phyloP scores from a whole-genome alignment of 1,140 invertebrate genomes.

The Hirudo medicinalis region DNA sequence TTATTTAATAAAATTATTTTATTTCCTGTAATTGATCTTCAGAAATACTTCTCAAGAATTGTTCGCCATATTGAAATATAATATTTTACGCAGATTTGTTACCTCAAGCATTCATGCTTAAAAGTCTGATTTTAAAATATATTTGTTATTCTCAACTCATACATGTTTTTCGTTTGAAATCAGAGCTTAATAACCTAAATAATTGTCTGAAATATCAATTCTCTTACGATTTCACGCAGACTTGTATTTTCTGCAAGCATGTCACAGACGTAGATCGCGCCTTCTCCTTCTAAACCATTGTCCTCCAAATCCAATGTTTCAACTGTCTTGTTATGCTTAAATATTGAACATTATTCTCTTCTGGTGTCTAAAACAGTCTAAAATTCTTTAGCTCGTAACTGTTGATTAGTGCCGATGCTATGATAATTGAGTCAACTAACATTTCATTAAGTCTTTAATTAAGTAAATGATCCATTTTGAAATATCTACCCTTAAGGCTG shows the following conservation, averaged over 20 bases:
- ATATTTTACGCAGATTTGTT: no score
- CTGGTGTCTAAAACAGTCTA: not conserved
- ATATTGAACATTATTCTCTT: not conserved
- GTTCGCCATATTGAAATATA: no score
- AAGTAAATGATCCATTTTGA: not conserved
- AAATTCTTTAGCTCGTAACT: not conserved
- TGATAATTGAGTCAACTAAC: not conserved
- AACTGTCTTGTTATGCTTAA: conserved; percentile 33
- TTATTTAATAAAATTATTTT: no score
- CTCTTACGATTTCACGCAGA: no score
- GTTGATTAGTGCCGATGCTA: not conserved
- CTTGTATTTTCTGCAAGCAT: conserved; percentile 29
- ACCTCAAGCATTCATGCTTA: no score
- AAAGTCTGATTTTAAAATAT: no score
- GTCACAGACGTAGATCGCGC: conserved; percentile 28
- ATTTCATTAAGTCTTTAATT: not conserved
- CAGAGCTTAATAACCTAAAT: no score
- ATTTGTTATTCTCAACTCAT: no score
- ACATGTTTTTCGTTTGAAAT: no score
- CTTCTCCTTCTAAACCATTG: conserved; percentile 30
- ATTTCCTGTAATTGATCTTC: no score
- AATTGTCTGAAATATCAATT: no score
- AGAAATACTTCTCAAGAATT: no score
- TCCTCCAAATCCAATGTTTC: conserved; percentile 31
- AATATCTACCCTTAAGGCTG: conserved; percentile 27